phyloP scores from a whole-genome alignment of 2,113 vertebrate genomes.

The Oreochromis niloticus region DNA sequence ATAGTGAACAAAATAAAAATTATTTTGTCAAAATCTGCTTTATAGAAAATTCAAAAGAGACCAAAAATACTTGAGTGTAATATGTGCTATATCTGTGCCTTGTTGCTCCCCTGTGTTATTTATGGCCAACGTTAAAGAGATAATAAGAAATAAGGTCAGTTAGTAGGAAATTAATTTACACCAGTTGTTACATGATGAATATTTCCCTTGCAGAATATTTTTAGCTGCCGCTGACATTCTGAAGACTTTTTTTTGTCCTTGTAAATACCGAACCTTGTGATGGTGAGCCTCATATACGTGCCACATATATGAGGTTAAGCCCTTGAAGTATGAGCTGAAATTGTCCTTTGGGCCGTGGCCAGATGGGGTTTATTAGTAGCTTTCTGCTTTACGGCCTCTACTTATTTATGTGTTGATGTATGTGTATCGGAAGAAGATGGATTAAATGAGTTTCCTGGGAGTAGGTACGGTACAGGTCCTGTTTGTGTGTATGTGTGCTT shows the following conservation, averaged over 20 bases:
- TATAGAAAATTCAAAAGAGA: background rate
- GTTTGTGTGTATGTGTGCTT: constrained; percentile 1
- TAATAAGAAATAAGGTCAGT: constrained; percentile 51
- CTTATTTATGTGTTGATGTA: constrained; percentile 45
- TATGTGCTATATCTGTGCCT: background rate
- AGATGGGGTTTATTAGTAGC: constrained; percentile 32
- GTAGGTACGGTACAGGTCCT: background rate
- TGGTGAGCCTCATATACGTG: constrained; percentile 18
- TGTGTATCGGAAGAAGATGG: constrained; percentile 18
- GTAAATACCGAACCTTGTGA: constrained; percentile 44
- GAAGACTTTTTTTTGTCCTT: constrained; percentile 37
- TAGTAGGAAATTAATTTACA: constrained; percentile 50
- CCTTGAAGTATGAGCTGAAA: constrained; percentile 19
- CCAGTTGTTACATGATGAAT: constrained; percentile 39
- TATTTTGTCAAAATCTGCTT: background rate
- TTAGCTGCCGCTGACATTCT: constrained; percentile 35
- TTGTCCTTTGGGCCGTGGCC: constrained; percentile 40
- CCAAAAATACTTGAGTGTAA: background rate
- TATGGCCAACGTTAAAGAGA: constrained; percentile 2
- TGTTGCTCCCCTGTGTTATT: background rate
- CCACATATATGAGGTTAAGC: constrained; percentile 38
- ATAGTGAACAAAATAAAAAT: background rate
- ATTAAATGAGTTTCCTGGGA: constrained; percentile 6
- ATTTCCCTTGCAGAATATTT: constrained; percentile 36
- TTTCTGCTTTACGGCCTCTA: background rate